Evolutionary conservation across 2,113 vertebrate genomes (phyloP).

Genomic region (Corvus moneduloides): DNA sequence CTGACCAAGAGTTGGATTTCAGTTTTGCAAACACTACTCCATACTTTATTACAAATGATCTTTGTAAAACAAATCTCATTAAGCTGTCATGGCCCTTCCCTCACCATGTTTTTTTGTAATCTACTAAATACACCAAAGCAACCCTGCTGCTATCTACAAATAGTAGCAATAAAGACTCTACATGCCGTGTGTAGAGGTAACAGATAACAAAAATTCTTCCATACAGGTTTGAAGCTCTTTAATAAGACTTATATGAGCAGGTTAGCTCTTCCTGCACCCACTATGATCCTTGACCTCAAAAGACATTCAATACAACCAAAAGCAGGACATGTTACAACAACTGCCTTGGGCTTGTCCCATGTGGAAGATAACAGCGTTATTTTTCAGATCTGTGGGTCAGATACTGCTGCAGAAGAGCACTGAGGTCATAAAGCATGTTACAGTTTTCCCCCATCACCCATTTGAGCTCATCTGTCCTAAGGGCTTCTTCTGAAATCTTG

Average conservation of each 20-base stretch:
- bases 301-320: not conserved
- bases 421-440: not conserved
- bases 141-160: not conserved
- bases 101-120: constrained; percentile 37
- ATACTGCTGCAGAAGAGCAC: not conserved
- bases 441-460: not conserved
- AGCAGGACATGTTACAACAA: not conserved
- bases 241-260: not conserved
- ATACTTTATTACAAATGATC: not conserved
- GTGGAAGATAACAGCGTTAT: not conserved
- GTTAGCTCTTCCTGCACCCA: not conserved
- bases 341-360: not conserved
- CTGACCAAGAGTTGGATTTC: not conserved
- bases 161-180: not conserved
- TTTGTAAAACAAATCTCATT: not conserved
- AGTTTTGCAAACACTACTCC: not conserved
- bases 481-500: not conserved
- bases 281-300: not conserved
- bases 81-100: constrained; percentile 23
- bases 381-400: not conserved
- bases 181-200: not conserved
- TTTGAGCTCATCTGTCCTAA: not conserved
- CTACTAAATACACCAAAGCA: constrained; percentile 17
- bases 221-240: not conserved
- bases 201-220: not conserved